Evolutionary conservation across 1,140 invertebrate genomes (phyloP).

Genomic region (Dendroctonus valens): DNA sequence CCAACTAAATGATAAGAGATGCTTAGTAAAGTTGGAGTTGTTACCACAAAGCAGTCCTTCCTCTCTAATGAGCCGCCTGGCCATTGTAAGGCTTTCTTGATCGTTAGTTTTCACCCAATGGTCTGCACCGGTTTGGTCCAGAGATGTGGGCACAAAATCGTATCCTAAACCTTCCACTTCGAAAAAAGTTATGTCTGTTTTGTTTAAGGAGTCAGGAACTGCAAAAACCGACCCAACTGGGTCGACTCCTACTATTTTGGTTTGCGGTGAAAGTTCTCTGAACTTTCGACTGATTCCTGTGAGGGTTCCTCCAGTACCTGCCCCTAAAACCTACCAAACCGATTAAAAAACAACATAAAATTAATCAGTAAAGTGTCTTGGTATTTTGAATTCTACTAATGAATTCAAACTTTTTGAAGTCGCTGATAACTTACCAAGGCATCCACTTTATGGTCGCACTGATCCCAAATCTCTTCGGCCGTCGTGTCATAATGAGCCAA

Average conservation of each 20-base stretch:
- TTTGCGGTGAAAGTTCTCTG: constrained; percentile 67
- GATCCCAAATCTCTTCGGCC: constrained; percentile 81
- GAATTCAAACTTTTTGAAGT: no score
- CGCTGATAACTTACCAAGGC: constrained; percentile 65
- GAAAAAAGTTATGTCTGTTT: constrained; percentile 65
- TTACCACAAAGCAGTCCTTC: constrained; percentile 76
- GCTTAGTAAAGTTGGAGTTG: constrained; percentile 15
- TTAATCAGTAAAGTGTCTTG: no score
- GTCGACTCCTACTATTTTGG: constrained; percentile 79
- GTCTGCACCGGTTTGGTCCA: constrained; percentile 77
- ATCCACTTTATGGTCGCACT: constrained; percentile 77
- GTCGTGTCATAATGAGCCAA: constrained; percentile 92
- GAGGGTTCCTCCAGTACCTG: constrained; percentile 88
- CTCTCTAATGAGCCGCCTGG: constrained; percentile 81
- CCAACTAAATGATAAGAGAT: constrained; percentile 18
- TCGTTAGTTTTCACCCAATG: constrained; percentile 86
- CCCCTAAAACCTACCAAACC: constrained; percentile 60
- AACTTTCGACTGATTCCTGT: constrained; percentile 82
- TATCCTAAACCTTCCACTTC: constrained; percentile 86
- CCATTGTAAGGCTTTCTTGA: constrained; percentile 73
- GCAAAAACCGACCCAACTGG: constrained; percentile 85
- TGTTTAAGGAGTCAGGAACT: constrained; percentile 66
- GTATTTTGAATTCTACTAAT: neutral
- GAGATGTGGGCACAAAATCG: constrained; percentile 92
- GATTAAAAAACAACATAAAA: neutral